Evolutionary conservation across 2,888 invertebrate genomes (phyloP).

Genomic region (Lordiphosa andalusiaca): DNA sequence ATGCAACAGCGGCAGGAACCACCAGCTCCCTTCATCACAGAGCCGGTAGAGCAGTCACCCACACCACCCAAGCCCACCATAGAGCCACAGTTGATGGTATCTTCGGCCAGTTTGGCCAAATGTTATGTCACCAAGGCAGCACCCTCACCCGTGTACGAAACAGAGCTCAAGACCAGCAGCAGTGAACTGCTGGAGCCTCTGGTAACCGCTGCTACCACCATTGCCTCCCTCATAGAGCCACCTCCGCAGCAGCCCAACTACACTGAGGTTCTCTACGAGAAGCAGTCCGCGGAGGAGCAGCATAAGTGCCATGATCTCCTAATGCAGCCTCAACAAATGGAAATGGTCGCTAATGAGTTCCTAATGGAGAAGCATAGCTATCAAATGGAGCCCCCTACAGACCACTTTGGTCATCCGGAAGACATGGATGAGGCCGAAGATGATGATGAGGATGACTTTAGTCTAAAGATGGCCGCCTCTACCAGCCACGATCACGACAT

Average conservation of each 20-base stretch:
- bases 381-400: conserved; percentile 54
- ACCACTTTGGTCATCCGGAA: conserved; percentile 24
- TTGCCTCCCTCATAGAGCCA: conserved; percentile 34
- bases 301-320: conserved; percentile 41
- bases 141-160: conserved; percentile 55
- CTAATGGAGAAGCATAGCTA: conserved; percentile 59
- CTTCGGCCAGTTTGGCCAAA: conserved; percentile 25
- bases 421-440: conserved; percentile 57
- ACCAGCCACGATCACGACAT: conserved; percentile 73
- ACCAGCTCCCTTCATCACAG: conserved; percentile 35
- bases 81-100: conserved; percentile 44
- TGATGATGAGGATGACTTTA: conserved; percentile 77
- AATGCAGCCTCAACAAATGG: conserved; percentile 25
- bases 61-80: conserved; percentile 59
- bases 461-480: conserved; percentile 76
- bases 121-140: conserved; percentile 41
- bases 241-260: conserved; percentile 34
- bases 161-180: conserved; percentile 42
- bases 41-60: conserved; percentile 53
- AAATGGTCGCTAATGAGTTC: conserved; percentile 42
- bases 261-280: conserved; percentile 47
- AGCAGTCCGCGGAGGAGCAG: conserved; percentile 37
- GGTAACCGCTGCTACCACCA: conserved; percentile 9
- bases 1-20: conserved; percentile 86
- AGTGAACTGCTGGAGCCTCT: conserved; percentile 19